A percentile compares a stretch with the other conserved stretches of the same genome.
Conservation (phyloP, 2,888 invertebrate species). For the Leptopilina syphax region DNA sequence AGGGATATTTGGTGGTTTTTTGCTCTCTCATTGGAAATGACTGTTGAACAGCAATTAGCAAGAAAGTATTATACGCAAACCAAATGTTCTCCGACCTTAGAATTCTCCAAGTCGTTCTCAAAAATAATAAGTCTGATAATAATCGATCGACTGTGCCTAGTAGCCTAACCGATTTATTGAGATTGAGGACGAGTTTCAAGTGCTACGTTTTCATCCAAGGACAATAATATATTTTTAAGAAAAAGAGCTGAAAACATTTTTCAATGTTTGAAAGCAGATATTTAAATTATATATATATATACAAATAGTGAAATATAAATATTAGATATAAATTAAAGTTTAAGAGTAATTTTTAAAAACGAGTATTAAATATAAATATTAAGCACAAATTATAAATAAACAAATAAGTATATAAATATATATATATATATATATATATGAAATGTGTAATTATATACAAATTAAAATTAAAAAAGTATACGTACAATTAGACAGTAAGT, state of each 20-base stretch:
- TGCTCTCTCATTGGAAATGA: conserved; percentile 28
- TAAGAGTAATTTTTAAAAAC: conserved; percentile 2
- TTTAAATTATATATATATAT: conserved; percentile 54
- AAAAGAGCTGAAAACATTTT: conserved; percentile 40
- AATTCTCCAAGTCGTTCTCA: conserved; percentile 38
- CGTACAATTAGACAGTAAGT: conserved; percentile 57
- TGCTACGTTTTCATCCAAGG: conserved; percentile 75
- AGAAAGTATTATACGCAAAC: conserved; percentile 45
- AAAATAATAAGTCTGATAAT: conserved; percentile 35
- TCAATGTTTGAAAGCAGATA: conserved; percentile 51
- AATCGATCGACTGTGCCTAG: conserved; percentile 41
- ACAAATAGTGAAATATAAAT: conserved; percentile 51
- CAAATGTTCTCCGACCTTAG: conserved; percentile 42
- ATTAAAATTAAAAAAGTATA: conserved; percentile 64
- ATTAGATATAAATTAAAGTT: conserved; percentile 23
- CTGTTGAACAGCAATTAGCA: conserved; percentile 47
- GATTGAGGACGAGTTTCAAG: conserved; percentile 63
- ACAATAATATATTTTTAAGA: conserved; percentile 77
- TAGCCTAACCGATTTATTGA: conserved; percentile 38
- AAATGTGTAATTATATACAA: conserved; percentile 32
- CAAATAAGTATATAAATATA: neutral
- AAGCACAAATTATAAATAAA: conserved; percentile 6
- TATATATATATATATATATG: neutral
- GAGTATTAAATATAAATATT: conserved; percentile 29
- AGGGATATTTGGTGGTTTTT: conserved; percentile 27